phyloP scores from a whole-genome alignment of 1,140 invertebrate genomes.

The Aphidius gifuensis region DNA sequence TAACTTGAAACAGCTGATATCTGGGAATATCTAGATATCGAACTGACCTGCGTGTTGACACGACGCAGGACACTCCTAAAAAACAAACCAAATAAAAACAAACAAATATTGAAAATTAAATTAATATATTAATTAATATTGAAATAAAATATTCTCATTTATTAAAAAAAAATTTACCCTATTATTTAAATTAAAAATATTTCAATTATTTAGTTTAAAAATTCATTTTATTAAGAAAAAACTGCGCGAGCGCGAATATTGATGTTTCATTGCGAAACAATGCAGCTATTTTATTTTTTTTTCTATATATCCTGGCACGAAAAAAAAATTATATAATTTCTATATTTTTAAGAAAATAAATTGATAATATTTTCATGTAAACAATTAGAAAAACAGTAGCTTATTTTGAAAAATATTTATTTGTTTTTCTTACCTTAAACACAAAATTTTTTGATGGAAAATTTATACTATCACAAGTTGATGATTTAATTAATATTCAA shows the following conservation, averaged over 20 bases:
- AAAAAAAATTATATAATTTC: no score
- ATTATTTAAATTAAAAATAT: not conserved
- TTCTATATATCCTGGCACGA: no score
- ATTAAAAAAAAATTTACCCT: no score
- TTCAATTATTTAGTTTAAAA: not conserved
- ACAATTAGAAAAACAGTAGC: no score
- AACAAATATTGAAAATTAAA: constrained; percentile 13
- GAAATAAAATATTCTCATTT: no score
- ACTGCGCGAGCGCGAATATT: constrained; percentile 42
- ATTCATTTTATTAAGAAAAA: not conserved
- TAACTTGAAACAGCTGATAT: not conserved
- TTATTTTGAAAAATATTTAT: no score
- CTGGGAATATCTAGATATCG: constrained; percentile 6
- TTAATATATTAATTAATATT: not conserved
- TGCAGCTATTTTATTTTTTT: not conserved
- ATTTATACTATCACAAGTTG: no score
- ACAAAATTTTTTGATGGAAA: no score
- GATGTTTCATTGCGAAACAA: constrained; percentile 32
- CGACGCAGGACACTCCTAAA: not conserved
- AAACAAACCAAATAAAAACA: constrained; percentile 17
- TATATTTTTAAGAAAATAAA: no score
- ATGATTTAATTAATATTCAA: no score
- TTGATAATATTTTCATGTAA: no score
- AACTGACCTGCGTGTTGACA: constrained; percentile 13
- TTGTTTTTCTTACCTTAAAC: no score